Evolutionary conservation across 2,888 invertebrate species (phyloP), one percentile per base, ranked within the genome.

Genomic region (Gymnocheta viridis): DNA sequence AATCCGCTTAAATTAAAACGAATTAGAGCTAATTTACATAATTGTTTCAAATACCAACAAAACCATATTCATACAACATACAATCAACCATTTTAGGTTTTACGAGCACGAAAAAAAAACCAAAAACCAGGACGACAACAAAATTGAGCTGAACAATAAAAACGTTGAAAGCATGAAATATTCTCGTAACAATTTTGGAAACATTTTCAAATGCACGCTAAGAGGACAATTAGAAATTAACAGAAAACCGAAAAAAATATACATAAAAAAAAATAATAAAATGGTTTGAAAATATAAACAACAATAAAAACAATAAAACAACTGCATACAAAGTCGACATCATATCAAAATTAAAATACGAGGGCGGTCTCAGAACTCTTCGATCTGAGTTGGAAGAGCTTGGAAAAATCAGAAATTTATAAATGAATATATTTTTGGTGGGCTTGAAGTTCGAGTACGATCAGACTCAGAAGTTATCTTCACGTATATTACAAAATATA

Each of bases 1-100:
- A 90, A 90, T 90, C 90, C 90, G 89, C 89, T 90, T 90, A 90
- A 90, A 89, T 90, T 88, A 89, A 82, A 90, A 89, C 87, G 90
- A 87, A 89, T 90, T 91, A 89, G 85, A 88, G 86, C 87, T 87
- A 88, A 90, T 90, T 90, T 90, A 87, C 90, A 90, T 90, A 90
- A 90, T 90, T 90, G 89, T 79, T 80, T 69, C 76, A 64, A 69
- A 76, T 47, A 27, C 17, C 44, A 64, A 51, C 44, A 64, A 51
- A 70, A 74, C 51, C 74, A 80, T 67, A 79, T 56, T 54, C 78
- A 64, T 49, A 44, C 17, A 66, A 62, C 51, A 22, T 19, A 7
- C 67, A 44, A 49, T 4, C 51, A 54, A 51, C 54, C 51, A 24
- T 51, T 67, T 38, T 22, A 51, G 24, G 67, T 38, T 58, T 56